Conservation (phyloP, 1,140 invertebrate species). For the Antheraea mylitta region DNA sequence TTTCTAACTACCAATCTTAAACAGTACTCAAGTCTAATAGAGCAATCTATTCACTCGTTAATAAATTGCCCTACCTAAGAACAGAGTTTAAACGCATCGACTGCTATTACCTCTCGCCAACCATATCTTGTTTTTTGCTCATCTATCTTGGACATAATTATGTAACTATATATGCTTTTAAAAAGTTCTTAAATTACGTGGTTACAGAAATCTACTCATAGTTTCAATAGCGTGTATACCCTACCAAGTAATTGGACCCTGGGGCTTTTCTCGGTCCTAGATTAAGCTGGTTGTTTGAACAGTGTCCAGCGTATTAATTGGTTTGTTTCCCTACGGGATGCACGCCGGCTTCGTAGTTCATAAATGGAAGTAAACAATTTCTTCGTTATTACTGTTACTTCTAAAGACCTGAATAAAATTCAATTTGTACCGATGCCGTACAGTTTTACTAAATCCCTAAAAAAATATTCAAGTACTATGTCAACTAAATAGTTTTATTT, state of each 20-base stretch:
- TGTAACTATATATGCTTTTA: neutral
- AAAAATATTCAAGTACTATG: too few relatives aligned
- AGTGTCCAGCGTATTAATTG: conserved; percentile 40
- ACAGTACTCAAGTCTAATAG: too few relatives aligned
- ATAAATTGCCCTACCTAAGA: too few relatives aligned
- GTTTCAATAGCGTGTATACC: conserved; percentile 1
- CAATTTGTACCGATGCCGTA: too few relatives aligned
- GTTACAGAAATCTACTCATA: neutral
- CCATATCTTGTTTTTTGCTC: neutral
- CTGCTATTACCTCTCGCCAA: neutral
- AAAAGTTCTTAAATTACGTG: neutral
- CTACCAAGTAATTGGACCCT: conserved; percentile 43
- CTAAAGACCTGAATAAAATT: neutral
- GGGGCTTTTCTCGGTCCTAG: conserved; percentile 20
- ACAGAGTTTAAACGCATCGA: too few relatives aligned
- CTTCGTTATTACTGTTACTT: neutral
- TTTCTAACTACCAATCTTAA: too few relatives aligned
- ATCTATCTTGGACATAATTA: neutral
- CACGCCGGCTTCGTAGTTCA: neutral
- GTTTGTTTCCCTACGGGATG: conserved; percentile 24
- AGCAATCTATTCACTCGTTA: too few relatives aligned
- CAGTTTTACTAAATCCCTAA: too few relatives aligned
- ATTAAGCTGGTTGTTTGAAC: conserved; percentile 33
- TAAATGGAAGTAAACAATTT: neutral
- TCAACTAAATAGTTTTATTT: too few relatives aligned